Base-by-base conservation (phyloP, 1,140 invertebrate species). In the Trypoxylus dichotomus region DNA sequence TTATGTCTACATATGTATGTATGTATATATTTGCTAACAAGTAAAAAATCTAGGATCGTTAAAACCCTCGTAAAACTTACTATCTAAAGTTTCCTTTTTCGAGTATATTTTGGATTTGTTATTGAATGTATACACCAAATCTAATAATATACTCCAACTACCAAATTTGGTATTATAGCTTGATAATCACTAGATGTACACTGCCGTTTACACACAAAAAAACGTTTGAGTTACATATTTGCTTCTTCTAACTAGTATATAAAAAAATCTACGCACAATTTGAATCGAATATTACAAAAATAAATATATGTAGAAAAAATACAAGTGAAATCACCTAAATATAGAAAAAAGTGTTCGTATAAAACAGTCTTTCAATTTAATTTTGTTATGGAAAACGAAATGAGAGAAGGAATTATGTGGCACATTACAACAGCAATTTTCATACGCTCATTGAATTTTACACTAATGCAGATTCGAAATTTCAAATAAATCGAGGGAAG, bases 121-220 rank as follows among this genome's bases (percentile, higher is more conserved):
- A 13, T 74, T 74, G 72, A 74, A 25, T 68, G 19, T 68, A n/a
- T 74, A 74, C 72, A 74, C 41, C 72, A 74, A 74, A 74, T 29
- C 29, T 74, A 74, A 41, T 29, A 74, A 74, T 74, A 74, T 74
- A 74, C 72, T 74, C 60, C 72, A 74, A 74, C 72, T 74, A 42
- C 72, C 72, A 74, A 74, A 74, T 74, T 74, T 74, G 72, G 72
- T 74, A 74, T 74, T 29, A 43, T 74, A 74, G 72, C 72, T 74
- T 42, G 29, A 41, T 74, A 74, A 43, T 74, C 29, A 74, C 72
- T 74, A 74, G 72, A 74, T 74, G 27, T 74, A 74, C 72, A 74
- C 72, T 74, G 72, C 29, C 72, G 29, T 74, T 74, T 74, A 74
- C 32, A 74, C 72, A 74, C 29, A 74, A 74, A 24, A 24, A 68